Evolutionary conservation across 2,888 invertebrate species (phyloP).

Genomic region (Athetis lepigone): DNA sequence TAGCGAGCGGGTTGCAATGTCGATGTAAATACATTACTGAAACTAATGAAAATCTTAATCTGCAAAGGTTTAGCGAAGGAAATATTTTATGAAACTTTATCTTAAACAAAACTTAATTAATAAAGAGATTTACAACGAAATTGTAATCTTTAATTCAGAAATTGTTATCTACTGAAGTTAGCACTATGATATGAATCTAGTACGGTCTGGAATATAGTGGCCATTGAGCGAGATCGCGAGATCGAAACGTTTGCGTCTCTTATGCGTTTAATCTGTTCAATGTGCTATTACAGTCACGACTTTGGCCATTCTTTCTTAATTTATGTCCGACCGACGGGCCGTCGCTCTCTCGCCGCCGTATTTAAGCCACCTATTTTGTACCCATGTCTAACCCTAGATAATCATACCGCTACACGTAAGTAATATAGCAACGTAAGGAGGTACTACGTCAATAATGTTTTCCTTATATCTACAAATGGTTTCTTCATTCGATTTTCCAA

Average conservation of each 20-base stretch:
- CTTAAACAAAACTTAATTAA: background rate
- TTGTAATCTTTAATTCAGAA: constrained; percentile 16
- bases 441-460: constrained; percentile 13
- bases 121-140: constrained; percentile 3
- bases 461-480: constrained; percentile 18
- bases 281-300: constrained; percentile 86
- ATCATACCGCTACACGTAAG: constrained; percentile 3
- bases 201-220: constrained; percentile 59
- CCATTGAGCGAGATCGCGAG: constrained; percentile 66
- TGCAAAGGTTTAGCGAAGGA: background rate
- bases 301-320: constrained; percentile 84
- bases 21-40: constrained; percentile 2
- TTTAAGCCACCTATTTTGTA: constrained; percentile 46
- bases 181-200: constrained; percentile 47
- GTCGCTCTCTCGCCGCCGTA: constrained; percentile 25
- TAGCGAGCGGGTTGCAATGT: background rate
- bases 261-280: constrained; percentile 84
- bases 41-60: background rate
- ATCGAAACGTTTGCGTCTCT: constrained; percentile 75
- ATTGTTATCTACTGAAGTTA: constrained; percentile 43
- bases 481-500: constrained; percentile 38
- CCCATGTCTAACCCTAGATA: constrained; percentile 10
- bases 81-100: constrained; percentile 6
- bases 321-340: constrained; percentile 77
- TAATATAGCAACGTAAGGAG: background rate